Percentiles rank a stretch among this genome's conserved stretches.
Conservation (phyloP, 2,113 vertebrate genomes). For the Mirounga angustirostris region DNA sequence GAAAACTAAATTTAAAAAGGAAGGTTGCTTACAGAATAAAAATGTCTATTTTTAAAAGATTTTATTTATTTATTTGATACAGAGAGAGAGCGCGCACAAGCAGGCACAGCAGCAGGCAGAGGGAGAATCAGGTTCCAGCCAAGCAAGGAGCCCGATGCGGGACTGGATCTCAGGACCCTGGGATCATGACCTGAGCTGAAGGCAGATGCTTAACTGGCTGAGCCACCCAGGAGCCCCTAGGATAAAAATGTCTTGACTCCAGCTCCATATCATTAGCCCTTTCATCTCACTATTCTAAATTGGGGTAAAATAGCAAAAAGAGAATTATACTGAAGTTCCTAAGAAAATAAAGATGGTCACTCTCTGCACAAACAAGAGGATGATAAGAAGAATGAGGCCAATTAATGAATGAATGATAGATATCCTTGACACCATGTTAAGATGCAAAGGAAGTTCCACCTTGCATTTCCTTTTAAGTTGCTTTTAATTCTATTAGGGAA, state of each 20-base stretch:
- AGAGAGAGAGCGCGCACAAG: too few relatives aligned
- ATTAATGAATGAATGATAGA: background rate
- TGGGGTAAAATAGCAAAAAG: slow-evolving; percentile 13
- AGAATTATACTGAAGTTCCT: background rate
- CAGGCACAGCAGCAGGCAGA: too few relatives aligned
- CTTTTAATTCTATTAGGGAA: background rate
- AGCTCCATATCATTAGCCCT: background rate
- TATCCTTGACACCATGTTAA: background rate
- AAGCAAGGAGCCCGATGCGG: too few relatives aligned
- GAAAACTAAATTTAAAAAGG: background rate
- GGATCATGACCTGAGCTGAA: too few relatives aligned
- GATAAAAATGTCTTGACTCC: background rate
- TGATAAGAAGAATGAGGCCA: background rate
- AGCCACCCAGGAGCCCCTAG: too few relatives aligned
- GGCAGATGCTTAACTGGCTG: too few relatives aligned
- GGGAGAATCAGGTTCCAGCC: too few relatives aligned
- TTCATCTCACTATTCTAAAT: background rate
- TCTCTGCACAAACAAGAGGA: background rate
- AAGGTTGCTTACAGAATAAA: background rate
- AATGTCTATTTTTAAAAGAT: background rate
- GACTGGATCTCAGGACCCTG: too few relatives aligned
- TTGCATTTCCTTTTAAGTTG: background rate
- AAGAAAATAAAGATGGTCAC: background rate
- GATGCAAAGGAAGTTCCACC: background rate
- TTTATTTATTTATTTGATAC: too few relatives aligned